A percentile compares a stretch with the other conserved stretches of the same genome.
phyloP scores from a whole-genome alignment of 2,797 vertebrate species.

The Macrochelys suwanniensis region DNA sequence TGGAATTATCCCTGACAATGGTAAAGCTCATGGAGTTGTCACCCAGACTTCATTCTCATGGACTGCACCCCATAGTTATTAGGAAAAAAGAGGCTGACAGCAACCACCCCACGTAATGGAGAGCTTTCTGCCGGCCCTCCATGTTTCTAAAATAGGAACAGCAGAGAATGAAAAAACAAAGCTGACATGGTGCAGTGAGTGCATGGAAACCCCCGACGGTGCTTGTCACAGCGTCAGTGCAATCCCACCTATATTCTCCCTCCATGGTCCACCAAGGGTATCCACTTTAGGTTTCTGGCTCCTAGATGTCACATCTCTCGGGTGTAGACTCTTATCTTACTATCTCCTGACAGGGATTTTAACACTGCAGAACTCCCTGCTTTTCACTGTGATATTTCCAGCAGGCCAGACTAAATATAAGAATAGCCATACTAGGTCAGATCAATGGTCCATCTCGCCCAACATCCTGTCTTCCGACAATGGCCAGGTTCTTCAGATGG shows the following conservation, averaged over 20 bases:
- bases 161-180: neutral
- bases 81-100: neutral
- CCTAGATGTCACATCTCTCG: neutral
- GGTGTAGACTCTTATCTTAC: too few relatives aligned
- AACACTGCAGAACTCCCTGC: too few relatives aligned
- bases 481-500: neutral
- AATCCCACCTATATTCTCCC: neutral
- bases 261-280: neutral
- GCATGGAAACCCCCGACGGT: too few relatives aligned
- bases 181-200: neutral
- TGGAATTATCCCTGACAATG: neutral
- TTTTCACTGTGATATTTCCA: too few relatives aligned
- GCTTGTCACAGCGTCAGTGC: too few relatives aligned
- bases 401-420: too few relatives aligned
- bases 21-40: neutral
- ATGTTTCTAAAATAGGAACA: neutral
- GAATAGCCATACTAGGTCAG: too few relatives aligned
- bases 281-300: neutral
- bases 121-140: neutral
- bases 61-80: neutral
- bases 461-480: too few relatives aligned
- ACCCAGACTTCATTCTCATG: constrained; percentile 9
- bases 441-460: too few relatives aligned
- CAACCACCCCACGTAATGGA: neutral
- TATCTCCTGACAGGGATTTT: too few relatives aligned